These are phyloP conservation scores for Falco cherrug DNA, from an alignment of 2,797 vertebrate species.

Conservation along the genomic window DNA sequence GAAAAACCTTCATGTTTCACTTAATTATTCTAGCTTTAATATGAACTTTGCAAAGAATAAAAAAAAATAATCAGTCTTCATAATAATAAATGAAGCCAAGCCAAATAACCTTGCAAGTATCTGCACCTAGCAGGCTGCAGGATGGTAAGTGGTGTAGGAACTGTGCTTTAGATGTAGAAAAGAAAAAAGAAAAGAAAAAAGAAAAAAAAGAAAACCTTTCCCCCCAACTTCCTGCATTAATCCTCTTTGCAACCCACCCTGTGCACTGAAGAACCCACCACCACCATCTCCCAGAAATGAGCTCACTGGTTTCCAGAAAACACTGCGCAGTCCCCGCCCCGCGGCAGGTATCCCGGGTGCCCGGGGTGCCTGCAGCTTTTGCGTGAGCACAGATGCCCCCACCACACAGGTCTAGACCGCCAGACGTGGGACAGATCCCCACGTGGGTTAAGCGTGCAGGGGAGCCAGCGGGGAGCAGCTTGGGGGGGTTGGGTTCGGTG, in stretches of 20 bases:
- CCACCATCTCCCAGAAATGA: not conserved
- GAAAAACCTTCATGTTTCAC: not conserved
- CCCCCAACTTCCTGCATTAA: slow-evolving; percentile 24
- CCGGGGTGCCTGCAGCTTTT: accelerated
- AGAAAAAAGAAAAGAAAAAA: not conserved
- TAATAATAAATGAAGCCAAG: not conserved
- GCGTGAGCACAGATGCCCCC: not conserved
- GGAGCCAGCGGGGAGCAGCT: not conserved
- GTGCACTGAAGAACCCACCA: not conserved
- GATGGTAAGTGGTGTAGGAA: not conserved
- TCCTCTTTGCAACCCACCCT: not conserved
- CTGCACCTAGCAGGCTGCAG: not conserved
- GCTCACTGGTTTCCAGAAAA: slow-evolving; percentile 5
- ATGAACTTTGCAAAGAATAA: not conserved
- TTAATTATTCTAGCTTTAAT: not conserved
- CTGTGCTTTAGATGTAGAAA: not conserved
- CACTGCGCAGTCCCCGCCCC: accelerated
- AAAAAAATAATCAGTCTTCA: not conserved
- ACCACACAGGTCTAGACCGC: accelerated
- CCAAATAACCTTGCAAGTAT: not conserved
- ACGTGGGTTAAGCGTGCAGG: accelerated
- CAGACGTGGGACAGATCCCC: accelerated
- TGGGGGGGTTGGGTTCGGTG: accelerated
- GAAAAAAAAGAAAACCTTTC: not conserved
- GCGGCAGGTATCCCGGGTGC: not conserved